Conservation (phyloP, 2,113 vertebrate genomes). For the Lates calcarifer region DNA sequence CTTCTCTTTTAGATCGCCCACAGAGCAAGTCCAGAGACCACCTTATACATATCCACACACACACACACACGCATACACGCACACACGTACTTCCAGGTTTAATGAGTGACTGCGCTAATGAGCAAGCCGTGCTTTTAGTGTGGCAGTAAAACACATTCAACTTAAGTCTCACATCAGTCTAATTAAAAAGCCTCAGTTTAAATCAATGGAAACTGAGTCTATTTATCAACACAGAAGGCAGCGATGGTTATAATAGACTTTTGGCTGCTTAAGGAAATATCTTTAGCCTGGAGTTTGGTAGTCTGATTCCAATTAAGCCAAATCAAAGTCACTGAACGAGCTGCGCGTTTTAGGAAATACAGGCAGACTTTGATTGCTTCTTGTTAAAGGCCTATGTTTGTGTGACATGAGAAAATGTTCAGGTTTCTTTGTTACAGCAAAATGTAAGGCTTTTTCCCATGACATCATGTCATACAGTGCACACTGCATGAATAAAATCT, state of each 20-base stretch:
- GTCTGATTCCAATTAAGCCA: slow-evolving; percentile 50
- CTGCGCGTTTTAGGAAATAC: slow-evolving; percentile 8
- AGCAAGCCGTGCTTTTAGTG: slow-evolving; percentile 67
- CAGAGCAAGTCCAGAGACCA: not conserved
- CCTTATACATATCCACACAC: slow-evolving; percentile 9
- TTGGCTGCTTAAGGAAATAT: slow-evolving; percentile 33
- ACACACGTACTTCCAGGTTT: slow-evolving; percentile 42
- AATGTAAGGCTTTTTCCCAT: slow-evolving; percentile 11
- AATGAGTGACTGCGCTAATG: slow-evolving; percentile 68
- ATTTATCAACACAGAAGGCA: slow-evolving; percentile 34
- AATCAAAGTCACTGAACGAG: slow-evolving; percentile 35
- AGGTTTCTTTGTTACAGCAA: not conserved
- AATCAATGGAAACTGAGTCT: slow-evolving; percentile 63
- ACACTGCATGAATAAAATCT: not conserved
- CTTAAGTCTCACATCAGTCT: slow-evolving; percentile 63
- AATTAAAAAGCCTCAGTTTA: slow-evolving; percentile 69
- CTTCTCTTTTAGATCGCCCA: slow-evolving; percentile 10
- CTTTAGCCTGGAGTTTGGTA: slow-evolving; percentile 19
- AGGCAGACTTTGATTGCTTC: slow-evolving; percentile 16
- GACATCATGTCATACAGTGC: not conserved
- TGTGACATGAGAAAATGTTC: not conserved
- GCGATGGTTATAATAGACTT: slow-evolving; percentile 30
- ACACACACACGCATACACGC: not conserved
- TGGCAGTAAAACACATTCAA: slow-evolving; percentile 66
- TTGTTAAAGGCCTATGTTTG: slow-evolving; percentile 13